Conservation (phyloP, 1,140 invertebrate species). For the Drosophila pseudoobscura region DNA sequence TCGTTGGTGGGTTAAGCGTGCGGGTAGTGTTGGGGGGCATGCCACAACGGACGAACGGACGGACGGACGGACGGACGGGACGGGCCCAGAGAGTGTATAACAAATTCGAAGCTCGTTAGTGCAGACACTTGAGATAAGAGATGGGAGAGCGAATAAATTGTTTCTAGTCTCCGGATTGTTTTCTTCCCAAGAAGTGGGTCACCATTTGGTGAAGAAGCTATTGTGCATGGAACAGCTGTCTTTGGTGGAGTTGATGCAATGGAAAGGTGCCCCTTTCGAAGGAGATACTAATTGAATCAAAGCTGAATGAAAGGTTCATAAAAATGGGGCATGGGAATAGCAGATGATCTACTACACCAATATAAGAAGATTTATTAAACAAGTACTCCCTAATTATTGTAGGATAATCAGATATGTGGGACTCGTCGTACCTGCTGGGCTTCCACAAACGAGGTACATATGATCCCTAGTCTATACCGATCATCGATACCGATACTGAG, state of each 20-base stretch:
- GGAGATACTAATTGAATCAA: background rate
- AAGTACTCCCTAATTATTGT: too few relatives aligned
- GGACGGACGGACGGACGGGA: background rate
- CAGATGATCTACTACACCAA: too few relatives aligned
- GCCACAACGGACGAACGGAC: background rate
- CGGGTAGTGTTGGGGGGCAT: background rate
- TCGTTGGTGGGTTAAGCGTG: slow-evolving; percentile 20
- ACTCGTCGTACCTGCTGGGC: too few relatives aligned
- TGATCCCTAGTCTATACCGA: too few relatives aligned
- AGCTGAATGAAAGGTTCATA: too few relatives aligned
- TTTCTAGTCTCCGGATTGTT: slow-evolving; percentile 46
- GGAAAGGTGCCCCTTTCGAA: too few relatives aligned
- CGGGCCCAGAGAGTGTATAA: slow-evolving; percentile 36
- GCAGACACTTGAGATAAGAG: slow-evolving; percentile 74
- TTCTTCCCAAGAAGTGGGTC: slow-evolving; percentile 31
- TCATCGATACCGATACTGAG: too few relatives aligned
- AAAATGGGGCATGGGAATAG: too few relatives aligned
- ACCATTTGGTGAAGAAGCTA: slow-evolving; percentile 1
- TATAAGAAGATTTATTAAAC: too few relatives aligned
- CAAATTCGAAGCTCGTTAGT: slow-evolving; percentile 76
- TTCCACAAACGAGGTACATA: too few relatives aligned
- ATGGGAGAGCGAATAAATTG: slow-evolving; percentile 59
- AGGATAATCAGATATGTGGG: too few relatives aligned
- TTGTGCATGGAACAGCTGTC: slow-evolving; percentile 15
- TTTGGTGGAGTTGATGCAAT: background rate